Evolutionary conservation across 2,888 invertebrate genomes (phyloP).

Genomic region (Arenicola marina): DNA sequence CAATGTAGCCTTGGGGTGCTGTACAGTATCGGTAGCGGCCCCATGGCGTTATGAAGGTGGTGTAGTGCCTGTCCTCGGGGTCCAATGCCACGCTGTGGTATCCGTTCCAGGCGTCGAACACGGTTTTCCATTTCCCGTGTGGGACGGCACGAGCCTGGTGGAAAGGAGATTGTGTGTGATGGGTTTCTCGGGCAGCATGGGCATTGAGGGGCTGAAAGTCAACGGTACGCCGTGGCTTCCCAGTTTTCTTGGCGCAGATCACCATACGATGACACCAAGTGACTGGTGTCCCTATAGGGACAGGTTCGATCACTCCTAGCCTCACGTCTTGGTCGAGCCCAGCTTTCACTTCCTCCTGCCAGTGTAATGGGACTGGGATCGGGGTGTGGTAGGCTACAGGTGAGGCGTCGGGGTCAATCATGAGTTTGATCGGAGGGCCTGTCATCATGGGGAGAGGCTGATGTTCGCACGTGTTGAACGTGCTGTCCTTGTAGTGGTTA

Average conservation of each 20-base stretch:
- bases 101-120: conserved; percentile 32
- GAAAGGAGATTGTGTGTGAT: conserved; percentile 35
- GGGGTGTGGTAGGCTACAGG: conserved; percentile 23
- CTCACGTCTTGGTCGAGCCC: conserved; percentile 24
- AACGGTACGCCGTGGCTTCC: conserved; percentile 36
- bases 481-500: conserved; percentile 18
- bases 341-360: conserved; percentile 21
- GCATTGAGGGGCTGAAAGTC: conserved; percentile 39
- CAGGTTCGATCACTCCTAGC: conserved; percentile 23
- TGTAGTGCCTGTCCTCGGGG: conserved; percentile 18
- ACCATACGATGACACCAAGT: conserved; percentile 28
- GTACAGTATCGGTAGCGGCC: conserved; percentile 32
- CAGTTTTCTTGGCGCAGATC: conserved; percentile 28
- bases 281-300: conserved; percentile 14
- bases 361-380: conserved; percentile 24
- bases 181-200: conserved; percentile 34
- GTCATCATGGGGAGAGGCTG: conserved; percentile 22
- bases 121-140: conserved; percentile 31
- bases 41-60: conserved; percentile 33
- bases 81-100: conserved; percentile 13
- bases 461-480: conserved; percentile 26
- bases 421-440: conserved; percentile 21
- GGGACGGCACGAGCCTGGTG: conserved; percentile 36
- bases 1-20: conserved; percentile 30
- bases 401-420: conserved; percentile 19